Percentiles rank a stretch among this genome's conserved stretches.
Conservation (phyloP, 2,113 vertebrate genomes). For the Odobenus rosmarus region DNA sequence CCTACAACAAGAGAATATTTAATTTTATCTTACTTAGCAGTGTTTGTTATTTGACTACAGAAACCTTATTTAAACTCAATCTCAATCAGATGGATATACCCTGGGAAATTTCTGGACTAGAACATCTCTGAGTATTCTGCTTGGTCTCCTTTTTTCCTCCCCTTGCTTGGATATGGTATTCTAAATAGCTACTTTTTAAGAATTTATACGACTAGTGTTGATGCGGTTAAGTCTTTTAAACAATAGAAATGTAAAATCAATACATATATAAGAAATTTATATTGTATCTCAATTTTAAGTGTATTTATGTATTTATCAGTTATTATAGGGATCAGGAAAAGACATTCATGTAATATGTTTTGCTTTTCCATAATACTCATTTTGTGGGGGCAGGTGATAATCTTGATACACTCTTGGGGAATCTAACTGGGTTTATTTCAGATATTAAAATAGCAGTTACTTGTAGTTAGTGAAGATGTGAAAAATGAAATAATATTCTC, state of each 20-base stretch:
- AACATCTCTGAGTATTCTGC: constrained; percentile 21
- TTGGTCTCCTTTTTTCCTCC: background rate
- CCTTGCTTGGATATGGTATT: constrained; percentile 8
- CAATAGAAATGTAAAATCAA: background rate
- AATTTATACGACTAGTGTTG: background rate
- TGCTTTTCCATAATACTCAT: constrained; percentile 19
- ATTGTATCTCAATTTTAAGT: background rate
- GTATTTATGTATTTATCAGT: constrained; percentile 45
- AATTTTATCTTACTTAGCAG: constrained; percentile 45
- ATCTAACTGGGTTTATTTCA: constrained; percentile 54
- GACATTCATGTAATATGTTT: constrained; percentile 13
- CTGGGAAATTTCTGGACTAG: constrained; percentile 28
- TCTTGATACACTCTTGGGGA: constrained; percentile 41
- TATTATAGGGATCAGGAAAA: constrained; percentile 42
- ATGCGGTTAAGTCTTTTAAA: background rate
- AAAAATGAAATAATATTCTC: constrained; percentile 51
- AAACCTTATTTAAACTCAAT: constrained; percentile 24
- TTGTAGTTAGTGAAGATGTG: constrained; percentile 34
- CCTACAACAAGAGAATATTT: background rate
- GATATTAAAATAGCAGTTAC: constrained; percentile 38
- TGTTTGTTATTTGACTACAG: background rate
- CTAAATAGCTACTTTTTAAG: constrained; percentile 33
- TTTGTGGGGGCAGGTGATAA: constrained; percentile 54
- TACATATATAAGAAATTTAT: background rate
- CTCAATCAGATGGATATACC: background rate